Conservation (phyloP, 2,113 vertebrate genomes). For the Bolborhynchus lineola region DNA sequence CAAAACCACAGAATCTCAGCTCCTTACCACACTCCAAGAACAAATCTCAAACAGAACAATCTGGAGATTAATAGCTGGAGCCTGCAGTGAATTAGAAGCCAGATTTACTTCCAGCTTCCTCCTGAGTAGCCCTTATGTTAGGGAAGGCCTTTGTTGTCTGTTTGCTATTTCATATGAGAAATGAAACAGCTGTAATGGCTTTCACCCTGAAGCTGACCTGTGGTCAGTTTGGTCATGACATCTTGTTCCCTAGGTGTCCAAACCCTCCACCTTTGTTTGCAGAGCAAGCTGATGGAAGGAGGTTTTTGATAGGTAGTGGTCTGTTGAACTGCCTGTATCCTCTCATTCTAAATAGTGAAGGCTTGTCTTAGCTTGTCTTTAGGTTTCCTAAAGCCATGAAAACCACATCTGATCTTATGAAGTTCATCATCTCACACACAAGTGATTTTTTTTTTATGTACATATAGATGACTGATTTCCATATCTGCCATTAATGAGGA, state of each 20-base stretch:
- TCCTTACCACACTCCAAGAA: background rate
- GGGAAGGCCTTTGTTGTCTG: background rate
- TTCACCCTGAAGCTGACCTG: background rate
- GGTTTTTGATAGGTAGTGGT: background rate
- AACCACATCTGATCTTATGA: background rate
- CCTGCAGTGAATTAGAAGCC: background rate
- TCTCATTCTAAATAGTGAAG: background rate
- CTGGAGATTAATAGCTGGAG: background rate
- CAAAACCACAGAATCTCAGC: background rate
- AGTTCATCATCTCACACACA: background rate
- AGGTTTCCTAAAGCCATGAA: background rate
- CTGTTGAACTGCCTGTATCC: background rate
- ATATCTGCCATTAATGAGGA: background rate
- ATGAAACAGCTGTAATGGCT: background rate
- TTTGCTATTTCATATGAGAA: background rate
- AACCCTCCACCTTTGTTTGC: background rate
- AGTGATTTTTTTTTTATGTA: background rate
- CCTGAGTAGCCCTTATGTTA: background rate
- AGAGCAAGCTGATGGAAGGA: background rate
- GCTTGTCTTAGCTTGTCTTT: background rate
- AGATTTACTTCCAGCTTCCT: background rate
- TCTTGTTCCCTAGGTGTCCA: background rate
- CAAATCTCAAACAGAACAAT: background rate
- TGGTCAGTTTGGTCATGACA: background rate
- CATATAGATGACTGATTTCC: background rate